These are phyloP conservation scores for Cryptosula pallasiana DNA, from an alignment of 2,888 invertebrate genomes.

Conservation along the genomic window DNA sequence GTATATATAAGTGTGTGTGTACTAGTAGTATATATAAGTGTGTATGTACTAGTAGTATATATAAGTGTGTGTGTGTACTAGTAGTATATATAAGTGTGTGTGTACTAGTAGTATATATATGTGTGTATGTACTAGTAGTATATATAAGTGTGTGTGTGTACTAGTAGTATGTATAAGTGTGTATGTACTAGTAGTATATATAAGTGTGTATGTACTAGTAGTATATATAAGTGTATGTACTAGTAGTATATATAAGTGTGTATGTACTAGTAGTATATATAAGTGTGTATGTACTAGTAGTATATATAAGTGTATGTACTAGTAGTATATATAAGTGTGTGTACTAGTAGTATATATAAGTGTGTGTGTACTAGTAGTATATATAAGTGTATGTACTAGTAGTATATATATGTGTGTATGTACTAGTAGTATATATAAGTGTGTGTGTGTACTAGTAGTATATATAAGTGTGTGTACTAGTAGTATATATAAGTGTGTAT, in stretches of 20 bases:
- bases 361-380: background rate
- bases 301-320: background rate
- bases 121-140: background rate
- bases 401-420: background rate
- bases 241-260: slow-evolving; percentile 52
- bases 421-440: no score
- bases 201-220: background rate
- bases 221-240: background rate
- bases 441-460: background rate
- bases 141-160: no score
- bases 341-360: no score
- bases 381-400: background rate
- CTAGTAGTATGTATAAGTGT: no score
- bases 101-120: background rate
- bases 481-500: background rate
- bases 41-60: slow-evolving; percentile 80
- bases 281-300: background rate
- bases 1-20: background rate
- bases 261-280: no score
- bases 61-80: slow-evolving; percentile 58
- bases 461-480: background rate
- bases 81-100: no score
- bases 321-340: background rate
- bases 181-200: no score
- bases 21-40: background rate